Conservation (phyloP, 2,888 invertebrate genomes). For the Drosophila sordidula region DNA sequence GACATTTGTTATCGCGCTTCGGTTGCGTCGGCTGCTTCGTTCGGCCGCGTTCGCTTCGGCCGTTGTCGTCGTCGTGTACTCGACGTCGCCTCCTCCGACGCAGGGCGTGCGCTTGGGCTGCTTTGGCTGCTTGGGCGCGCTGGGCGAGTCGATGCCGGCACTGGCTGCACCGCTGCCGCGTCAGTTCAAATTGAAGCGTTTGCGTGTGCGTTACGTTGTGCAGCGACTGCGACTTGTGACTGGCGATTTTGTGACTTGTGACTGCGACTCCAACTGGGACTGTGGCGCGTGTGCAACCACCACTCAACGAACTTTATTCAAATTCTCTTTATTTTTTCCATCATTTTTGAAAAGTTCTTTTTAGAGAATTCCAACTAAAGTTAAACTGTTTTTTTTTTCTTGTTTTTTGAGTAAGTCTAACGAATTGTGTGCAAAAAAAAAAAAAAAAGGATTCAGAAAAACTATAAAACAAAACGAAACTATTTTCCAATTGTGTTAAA, state of each 20-base stretch:
- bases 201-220: conserved; percentile 82
- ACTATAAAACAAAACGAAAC: conserved; percentile 3
- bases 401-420: conserved; percentile 54
- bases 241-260: conserved; percentile 9
- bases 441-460: conserved; percentile 1
- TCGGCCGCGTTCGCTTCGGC: neutral
- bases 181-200: conserved; percentile 84
- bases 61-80: too few relatives aligned
- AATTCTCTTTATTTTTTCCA: neutral
- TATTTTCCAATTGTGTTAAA: conserved; percentile 16
- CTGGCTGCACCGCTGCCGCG: conserved; percentile 42
- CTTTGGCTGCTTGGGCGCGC: conserved; percentile 27
- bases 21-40: conserved; percentile 25
- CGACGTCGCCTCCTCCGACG: too few relatives aligned
- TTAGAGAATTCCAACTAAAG: conserved; percentile 4
- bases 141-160: conserved; percentile 61
- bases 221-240: conserved; percentile 44
- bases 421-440: conserved; percentile 27
- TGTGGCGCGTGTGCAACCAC: conserved; percentile 56
- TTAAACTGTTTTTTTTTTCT: conserved; percentile 35
- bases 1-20: neutral
- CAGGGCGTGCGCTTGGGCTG: conserved; percentile 28
- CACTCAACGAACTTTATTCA: conserved; percentile 14
- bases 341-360: conserved; percentile 2
- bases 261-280: conserved; percentile 28